Conservation (phyloP, 2,113 vertebrate genomes). For the Oceanodroma tethys region DNA sequence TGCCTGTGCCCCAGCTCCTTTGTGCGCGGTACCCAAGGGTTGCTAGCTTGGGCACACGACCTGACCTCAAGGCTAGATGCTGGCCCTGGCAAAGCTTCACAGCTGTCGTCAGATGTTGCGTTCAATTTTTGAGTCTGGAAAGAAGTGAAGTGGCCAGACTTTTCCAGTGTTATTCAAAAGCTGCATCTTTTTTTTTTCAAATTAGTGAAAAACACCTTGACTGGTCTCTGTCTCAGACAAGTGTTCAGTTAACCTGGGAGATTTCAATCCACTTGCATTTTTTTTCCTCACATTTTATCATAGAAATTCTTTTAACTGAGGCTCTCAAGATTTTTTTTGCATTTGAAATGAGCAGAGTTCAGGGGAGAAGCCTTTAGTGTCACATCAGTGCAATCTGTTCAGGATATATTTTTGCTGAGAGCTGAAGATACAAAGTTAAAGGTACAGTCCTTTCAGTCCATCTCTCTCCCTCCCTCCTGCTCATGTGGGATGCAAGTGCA, state of each 20-base stretch:
- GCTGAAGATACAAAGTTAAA: background rate
- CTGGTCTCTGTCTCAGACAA: background rate
- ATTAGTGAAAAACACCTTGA: background rate
- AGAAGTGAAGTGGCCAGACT: background rate
- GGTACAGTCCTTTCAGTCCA: background rate
- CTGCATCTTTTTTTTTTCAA: background rate
- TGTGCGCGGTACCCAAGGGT: accelerated
- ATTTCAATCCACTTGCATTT: background rate
- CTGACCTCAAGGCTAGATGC: background rate
- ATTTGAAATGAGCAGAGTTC: background rate
- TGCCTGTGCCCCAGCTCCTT: background rate
- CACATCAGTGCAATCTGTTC: background rate
- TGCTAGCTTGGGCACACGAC: background rate
- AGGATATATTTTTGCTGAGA: background rate
- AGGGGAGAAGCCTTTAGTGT: background rate
- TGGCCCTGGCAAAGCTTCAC: background rate
- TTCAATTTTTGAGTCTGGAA: background rate
- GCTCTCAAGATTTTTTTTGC: background rate
- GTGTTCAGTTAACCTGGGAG: background rate
- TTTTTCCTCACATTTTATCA: background rate
- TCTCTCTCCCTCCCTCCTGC: background rate
- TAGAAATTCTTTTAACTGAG: background rate
- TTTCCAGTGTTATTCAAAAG: background rate
- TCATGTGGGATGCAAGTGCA: background rate
- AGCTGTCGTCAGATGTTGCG: background rate